Evolutionary conservation across 2,888 invertebrate genomes (phyloP).

Genomic region (Eupsilia transversa): DNA sequence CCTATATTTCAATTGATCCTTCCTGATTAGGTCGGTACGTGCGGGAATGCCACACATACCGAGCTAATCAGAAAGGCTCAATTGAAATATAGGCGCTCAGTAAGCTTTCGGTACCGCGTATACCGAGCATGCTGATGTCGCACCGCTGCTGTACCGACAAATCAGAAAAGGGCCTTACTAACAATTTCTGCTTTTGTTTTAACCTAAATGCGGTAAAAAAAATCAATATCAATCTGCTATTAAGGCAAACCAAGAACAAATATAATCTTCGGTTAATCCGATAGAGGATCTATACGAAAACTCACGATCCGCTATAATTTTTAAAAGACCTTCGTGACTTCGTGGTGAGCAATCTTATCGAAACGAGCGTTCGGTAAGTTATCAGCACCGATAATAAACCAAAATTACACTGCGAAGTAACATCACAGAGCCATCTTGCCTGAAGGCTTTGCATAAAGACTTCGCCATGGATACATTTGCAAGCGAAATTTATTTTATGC

Average conservation of each 20-base stretch:
- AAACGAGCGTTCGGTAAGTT: conserved; percentile 23
- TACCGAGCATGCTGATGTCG: too few species aligned
- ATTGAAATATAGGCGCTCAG: too few species aligned
- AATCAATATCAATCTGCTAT: not conserved
- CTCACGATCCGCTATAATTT: conserved; percentile 26
- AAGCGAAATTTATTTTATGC: conserved; percentile 40
- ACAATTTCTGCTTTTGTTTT: conserved; percentile 1
- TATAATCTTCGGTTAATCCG: conserved; percentile 4
- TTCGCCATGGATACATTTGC: conserved; percentile 34
- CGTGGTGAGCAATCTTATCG: conserved; percentile 31
- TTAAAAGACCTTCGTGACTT: conserved; percentile 4
- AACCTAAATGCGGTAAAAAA: not conserved
- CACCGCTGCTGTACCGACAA: too few species aligned
- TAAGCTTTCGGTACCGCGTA: too few species aligned
- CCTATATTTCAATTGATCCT: too few species aligned
- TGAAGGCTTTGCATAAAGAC: conserved; percentile 47
- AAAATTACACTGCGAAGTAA: conserved; percentile 18
- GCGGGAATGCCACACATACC: too few species aligned
- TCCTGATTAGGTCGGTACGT: too few species aligned
- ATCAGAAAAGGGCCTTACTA: too few species aligned
- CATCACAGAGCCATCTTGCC: conserved; percentile 20
- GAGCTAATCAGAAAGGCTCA: too few species aligned
- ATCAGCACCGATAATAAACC: conserved; percentile 13
- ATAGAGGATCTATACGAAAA: not conserved
- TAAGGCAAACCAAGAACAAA: not conserved